Evolutionary conservation across 2,888 invertebrate genomes (phyloP).

Genomic region (Anoncus sp.): DNA sequence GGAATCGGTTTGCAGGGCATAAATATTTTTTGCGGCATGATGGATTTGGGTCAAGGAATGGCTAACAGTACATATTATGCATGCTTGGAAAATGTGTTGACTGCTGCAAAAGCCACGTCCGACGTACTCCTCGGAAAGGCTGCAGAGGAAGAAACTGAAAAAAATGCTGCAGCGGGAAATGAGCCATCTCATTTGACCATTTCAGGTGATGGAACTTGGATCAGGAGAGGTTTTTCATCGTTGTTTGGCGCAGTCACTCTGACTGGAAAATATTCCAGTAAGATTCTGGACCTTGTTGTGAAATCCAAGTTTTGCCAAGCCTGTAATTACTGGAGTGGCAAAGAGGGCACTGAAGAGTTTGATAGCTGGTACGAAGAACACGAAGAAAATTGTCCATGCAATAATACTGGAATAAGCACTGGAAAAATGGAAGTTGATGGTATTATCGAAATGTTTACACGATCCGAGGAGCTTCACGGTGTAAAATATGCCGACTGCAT

Average conservation of each 20-base stretch:
- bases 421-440: slow-evolving; percentile 4
- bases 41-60: background rate
- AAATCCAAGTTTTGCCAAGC: background rate
- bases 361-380: background rate
- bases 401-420: background rate
- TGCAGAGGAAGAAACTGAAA: background rate
- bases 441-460: too few relatives aligned
- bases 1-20: background rate
- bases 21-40: background rate
- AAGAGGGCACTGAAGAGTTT: background rate
- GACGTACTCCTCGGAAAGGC: background rate
- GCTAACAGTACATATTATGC: background rate
- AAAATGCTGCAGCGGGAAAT: background rate
- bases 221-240: background rate
- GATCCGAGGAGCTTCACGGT: background rate
- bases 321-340: background rate
- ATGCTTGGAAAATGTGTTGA: background rate
- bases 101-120: background rate
- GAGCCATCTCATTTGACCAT: background rate
- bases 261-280: background rate
- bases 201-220: background rate
- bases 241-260: background rate
- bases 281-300: background rate
- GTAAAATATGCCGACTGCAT: background rate
- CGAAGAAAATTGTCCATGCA: background rate